Percentiles rank a stretch among this genome's conserved stretches.
Evolutionary conservation across 2,888 invertebrate species (phyloP).

Genomic region (Netelia inedita): DNA sequence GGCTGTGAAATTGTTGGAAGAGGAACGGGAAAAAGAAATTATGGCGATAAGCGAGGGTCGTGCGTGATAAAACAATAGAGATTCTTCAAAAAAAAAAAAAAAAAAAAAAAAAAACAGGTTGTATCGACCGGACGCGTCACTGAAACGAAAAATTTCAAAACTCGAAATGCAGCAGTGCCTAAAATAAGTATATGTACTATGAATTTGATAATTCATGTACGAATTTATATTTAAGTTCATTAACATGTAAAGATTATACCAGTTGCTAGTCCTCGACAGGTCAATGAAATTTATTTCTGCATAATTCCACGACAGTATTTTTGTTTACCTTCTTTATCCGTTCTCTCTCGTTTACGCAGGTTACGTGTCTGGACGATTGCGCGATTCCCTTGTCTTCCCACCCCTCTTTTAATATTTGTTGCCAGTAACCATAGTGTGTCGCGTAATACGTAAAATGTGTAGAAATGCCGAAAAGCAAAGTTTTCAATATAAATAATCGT

Average conservation of each 20-base stretch:
- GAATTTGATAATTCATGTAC: slow-evolving; percentile 7
- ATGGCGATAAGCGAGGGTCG: slow-evolving; percentile 28
- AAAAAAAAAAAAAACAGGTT: neutral
- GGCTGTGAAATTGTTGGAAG: slow-evolving; percentile 85
- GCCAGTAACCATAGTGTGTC: slow-evolving; percentile 58
- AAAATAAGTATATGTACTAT: neutral
- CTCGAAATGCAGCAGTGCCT: neutral
- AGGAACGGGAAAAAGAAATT: slow-evolving; percentile 60
- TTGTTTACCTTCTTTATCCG: neutral
- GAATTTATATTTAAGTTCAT: slow-evolving; percentile 14
- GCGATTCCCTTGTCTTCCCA: neutral
- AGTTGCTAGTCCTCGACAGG: slow-evolving; percentile 6
- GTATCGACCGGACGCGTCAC: neutral
- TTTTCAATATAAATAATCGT: too few relatives aligned
- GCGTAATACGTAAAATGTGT: slow-evolving; percentile 25
- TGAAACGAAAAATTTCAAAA: neutral
- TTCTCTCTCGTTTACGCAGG: neutral
- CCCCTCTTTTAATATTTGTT: slow-evolving; percentile 45
- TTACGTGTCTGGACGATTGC: neutral
- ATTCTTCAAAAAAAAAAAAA: neutral
- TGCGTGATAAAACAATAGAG: slow-evolving; percentile 19
- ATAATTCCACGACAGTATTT: neutral
- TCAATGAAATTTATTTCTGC: slow-evolving; percentile 24
- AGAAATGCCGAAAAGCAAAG: neutral
- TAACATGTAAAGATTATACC: slow-evolving; percentile 10